Percentiles rank a stretch among this genome's conserved stretches.
Evolutionary conservation across 2,888 invertebrate species (phyloP).

Genomic region (Listrodromus nycthemerus): DNA sequence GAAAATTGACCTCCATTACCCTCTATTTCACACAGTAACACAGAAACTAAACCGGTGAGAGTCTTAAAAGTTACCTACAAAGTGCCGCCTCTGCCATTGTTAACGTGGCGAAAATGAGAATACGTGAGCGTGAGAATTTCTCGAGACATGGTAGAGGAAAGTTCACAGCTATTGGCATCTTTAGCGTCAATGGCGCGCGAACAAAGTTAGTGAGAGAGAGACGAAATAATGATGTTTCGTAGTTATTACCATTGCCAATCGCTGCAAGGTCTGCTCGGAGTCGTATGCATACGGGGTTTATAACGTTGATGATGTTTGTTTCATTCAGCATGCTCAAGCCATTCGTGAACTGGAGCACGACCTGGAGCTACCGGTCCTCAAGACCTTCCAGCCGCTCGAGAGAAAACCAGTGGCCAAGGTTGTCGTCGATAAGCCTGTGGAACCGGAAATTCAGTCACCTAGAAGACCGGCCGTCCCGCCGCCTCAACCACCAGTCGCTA

Average conservation of each 20-base stretch:
- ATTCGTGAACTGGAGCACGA: conserved; percentile 83
- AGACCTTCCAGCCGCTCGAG: conserved; percentile 83
- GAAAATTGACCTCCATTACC: not conserved
- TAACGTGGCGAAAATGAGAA: conserved; percentile 76
- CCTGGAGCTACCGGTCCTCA: conserved; percentile 81
- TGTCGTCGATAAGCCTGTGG: conserved; percentile 81
- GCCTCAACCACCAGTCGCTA: conserved; percentile 83
- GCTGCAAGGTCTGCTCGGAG: not conserved
- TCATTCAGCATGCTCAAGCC: conserved; percentile 79
- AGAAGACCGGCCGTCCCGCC: conserved; percentile 84
- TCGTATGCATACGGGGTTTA: conserved; percentile 7
- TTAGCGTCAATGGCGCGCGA: conserved; percentile 5
- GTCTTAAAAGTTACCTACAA: conserved; percentile 49
- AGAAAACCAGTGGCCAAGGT: conserved; percentile 81
- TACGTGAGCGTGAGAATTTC: conserved; percentile 77
- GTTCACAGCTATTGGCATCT: conserved; percentile 44
- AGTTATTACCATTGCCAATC: conserved; percentile 32
- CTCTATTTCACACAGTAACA: not conserved
- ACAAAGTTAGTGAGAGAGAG: not conserved
- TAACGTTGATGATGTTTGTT: conserved; percentile 46
- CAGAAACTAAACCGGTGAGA: conserved; percentile 61
- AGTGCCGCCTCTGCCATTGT: conserved; percentile 63
- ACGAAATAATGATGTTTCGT: not conserved
- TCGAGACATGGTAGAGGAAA: conserved; percentile 1
- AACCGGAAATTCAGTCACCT: conserved; percentile 82